phyloP scores from a whole-genome alignment of 2,113 vertebrate genomes.

The Pachyramphus minor region DNA sequence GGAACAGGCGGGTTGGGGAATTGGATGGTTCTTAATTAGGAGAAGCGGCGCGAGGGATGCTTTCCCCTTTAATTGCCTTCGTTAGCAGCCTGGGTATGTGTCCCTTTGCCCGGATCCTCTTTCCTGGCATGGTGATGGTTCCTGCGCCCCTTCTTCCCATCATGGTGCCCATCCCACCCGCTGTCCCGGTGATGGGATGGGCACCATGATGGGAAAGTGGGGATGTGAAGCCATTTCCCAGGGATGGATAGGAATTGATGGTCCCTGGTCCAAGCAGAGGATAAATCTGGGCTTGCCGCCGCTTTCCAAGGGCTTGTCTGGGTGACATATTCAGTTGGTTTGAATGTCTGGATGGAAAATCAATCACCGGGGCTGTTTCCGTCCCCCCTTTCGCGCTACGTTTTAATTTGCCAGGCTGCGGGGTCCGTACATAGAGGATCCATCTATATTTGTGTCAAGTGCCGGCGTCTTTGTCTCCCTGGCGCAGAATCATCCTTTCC shows the following conservation, averaged over 20 bases:
- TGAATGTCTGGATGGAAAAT: slow-evolving; percentile 64
- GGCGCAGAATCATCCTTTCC: neutral
- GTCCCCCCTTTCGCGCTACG: neutral
- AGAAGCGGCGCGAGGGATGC: slow-evolving; percentile 42
- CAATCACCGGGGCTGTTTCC: slow-evolving; percentile 47
- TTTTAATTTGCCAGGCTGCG: slow-evolving; percentile 70
- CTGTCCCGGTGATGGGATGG: neutral
- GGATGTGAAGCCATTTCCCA: neutral
- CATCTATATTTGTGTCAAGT: slow-evolving; percentile 71
- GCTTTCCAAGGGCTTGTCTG: slow-evolving; percentile 50
- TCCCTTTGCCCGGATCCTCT: neutral
- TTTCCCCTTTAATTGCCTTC: slow-evolving; percentile 54
- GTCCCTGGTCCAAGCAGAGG: neutral
- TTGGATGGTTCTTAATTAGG: slow-evolving; percentile 73
- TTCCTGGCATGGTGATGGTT: accelerated
- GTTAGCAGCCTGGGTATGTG: slow-evolving; percentile 5
- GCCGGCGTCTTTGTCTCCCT: slow-evolving; percentile 53
- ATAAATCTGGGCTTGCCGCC: slow-evolving; percentile 9
- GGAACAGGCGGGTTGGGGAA: slow-evolving; percentile 66
- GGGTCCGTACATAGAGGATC: slow-evolving; percentile 35
- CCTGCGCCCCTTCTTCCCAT: accelerated
- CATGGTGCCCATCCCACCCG: neutral
- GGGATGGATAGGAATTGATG: slow-evolving; percentile 49
- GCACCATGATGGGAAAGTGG: neutral
- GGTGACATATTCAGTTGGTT: slow-evolving; percentile 68